Evolutionary conservation across 2,888 invertebrate genomes (phyloP), one percentile per base, ranked within the genome.

Genomic region (Noctua janthe): DNA sequence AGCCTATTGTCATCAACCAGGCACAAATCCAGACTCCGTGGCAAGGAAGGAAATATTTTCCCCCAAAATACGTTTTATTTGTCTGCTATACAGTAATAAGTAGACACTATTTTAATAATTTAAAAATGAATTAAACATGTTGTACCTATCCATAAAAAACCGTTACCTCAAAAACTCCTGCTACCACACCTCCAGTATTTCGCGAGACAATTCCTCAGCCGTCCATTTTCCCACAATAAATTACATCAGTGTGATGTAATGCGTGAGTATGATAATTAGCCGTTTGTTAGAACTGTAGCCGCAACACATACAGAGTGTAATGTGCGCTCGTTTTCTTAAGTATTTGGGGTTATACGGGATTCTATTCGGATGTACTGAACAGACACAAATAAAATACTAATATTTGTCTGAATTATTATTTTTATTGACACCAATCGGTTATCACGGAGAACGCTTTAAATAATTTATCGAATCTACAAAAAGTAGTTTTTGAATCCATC

Each of bases 191-290:
- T 82, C 35, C 64, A 78, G 64, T 71, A 76, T 79, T 82, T 71
- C 71, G 11, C 1, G 43, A 78, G 78, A 80, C 83, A 82, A 78
- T 76, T 43, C 54, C 76, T 43, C 87, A 90, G 88, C 88, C 88
- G 89, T 88, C 87, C 91, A 90, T 92, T 94, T 93, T 93, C 92
- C 93, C 93, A 92, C 92, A 93, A 94, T 94, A 93, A 94, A 94
- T 95, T 94, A 82, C 67, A 93, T 87, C 86, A 87, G 88, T 87
- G 91, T 89, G 91, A 90, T 91, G 90, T 90, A 91, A 91, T 91
- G 89, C 85, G 78, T 90, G 86, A 89, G 87, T 90, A 89, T 91
- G 91, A 90, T 93, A 93, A 92, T 92, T 90, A 90, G 87, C 88
- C 83, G 88, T 85, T 80, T 78, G 90, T 87, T 86, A 85, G 87